Evolutionary conservation across 2,888 invertebrate species (phyloP), one percentile per base, ranked within the genome.

Genomic region (Euclidia mi): DNA sequence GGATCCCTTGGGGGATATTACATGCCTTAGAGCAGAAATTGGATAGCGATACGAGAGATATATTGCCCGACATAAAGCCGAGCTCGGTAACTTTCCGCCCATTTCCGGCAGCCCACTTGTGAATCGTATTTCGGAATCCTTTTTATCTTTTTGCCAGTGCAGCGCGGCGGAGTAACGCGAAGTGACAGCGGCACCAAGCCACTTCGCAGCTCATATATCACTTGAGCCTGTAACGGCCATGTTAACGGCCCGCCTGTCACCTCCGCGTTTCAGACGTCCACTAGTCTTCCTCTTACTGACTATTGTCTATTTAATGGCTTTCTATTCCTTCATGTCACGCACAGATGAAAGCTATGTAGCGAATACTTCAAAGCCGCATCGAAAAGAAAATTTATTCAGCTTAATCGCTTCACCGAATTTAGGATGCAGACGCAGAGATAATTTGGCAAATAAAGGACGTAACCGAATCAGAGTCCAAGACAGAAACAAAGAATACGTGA

Each of bases 191-290:
- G 87, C 91, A 89, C 88, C 84, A 85, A 90, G 91, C 91, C 93
- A 94, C 93, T 93, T 91, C 91, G 86, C 88, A 90, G 90, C 89
- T 89, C 93, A 90, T 94, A 93, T 92, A 93, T 94, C 93, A 94
- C 92, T 87, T 85, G 84, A 84, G 82, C 81, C 86, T 85, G 90
- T 90, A 87, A 92, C 91, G 85, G 89, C 83, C 85, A 79, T 82
- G 90, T 88, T 92, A 93, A 93, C 92, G 90, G 90, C 84, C 81
- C 81, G 84, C 82, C 89, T 90, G 93, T 92, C 94, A 91, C 90
- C 88, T 89, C 86, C 86, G 87, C 79, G 81, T 84, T 88, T 87
- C 88, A 86, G 77, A 66, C 84, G 85, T 84, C 85, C 84, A 80
- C 79, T 79, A 80, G 76, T 78, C 69, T 69, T 78, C 71, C 76